Evolutionary conservation across 2,113 vertebrate species (phyloP).

Genomic region (Nesoenas mayeri): DNA sequence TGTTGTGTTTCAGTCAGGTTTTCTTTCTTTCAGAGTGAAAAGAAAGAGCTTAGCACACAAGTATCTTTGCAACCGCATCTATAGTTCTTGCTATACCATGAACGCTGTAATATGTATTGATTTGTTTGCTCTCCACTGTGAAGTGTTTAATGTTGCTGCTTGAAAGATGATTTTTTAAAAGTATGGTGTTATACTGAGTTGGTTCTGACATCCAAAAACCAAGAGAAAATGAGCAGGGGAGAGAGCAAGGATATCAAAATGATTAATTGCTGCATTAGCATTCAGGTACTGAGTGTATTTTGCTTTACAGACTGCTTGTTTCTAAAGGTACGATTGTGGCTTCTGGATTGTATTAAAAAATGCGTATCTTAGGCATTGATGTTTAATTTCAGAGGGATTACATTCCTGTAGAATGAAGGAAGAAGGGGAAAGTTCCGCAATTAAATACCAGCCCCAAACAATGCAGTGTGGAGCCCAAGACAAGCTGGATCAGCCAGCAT

Average conservation of each 20-base stretch:
- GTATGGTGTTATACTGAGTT: background rate
- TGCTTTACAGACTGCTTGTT: background rate
- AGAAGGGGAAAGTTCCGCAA: background rate
- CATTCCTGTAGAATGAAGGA: background rate
- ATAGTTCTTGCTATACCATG: background rate
- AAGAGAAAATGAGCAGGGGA: conserved; percentile 20
- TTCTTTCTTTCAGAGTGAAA: background rate
- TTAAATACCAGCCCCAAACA: background rate
- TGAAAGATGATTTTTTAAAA: conserved; percentile 49
- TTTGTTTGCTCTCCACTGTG: conserved; percentile 35
- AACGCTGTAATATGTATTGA: conserved; percentile 5
- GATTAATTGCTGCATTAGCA: conserved; percentile 67
- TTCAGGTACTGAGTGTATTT: conserved; percentile 1
- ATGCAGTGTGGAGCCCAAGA: background rate
- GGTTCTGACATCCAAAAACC: conserved; percentile 39
- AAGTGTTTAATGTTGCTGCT: conserved; percentile 17
- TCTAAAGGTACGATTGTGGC: background rate
- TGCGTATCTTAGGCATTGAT: background rate
- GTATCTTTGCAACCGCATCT: background rate
- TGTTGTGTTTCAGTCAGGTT: background rate
- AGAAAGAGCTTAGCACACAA: background rate
- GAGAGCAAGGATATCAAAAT: conserved; percentile 21
- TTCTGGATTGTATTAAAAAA: background rate
- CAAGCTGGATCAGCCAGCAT: background rate
- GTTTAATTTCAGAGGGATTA: conserved; percentile 2